A percentile compares a stretch with the other conserved stretches of the same genome.
These are phyloP conservation scores for Sphaeramia orbicularis DNA, from an alignment of 2,797 vertebrate genomes.

Conservation along the genomic window DNA sequence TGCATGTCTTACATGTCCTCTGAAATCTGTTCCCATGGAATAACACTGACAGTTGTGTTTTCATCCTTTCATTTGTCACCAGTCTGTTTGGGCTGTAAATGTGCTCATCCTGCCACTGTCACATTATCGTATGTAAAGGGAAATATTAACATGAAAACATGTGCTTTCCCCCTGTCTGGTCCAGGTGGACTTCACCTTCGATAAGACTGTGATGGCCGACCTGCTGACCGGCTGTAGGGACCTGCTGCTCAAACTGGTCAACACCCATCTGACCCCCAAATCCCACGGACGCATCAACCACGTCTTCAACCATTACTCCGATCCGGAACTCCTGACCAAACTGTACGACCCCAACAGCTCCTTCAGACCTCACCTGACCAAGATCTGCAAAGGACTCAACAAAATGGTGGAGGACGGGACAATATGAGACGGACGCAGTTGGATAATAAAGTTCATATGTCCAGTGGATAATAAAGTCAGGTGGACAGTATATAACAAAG, in stretches of 20 bases:
- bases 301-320: constrained; percentile 92
- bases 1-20: too few relatives aligned
- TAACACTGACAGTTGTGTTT: too few relatives aligned
- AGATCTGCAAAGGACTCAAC: constrained; percentile 90
- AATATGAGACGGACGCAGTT: constrained; percentile 66
- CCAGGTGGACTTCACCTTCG: constrained; percentile 94
- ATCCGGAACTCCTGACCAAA: constrained; percentile 86
- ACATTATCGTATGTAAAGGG: too few relatives aligned
- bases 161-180: neutral
- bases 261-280: constrained; percentile 90
- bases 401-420: constrained; percentile 91
- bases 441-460: too few relatives aligned
- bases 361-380: constrained; percentile 84
- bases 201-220: constrained; percentile 85
- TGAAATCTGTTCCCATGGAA: too few relatives aligned
- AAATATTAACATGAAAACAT: too few relatives aligned
- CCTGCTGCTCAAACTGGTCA: constrained; percentile 88
- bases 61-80: too few relatives aligned
- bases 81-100: too few relatives aligned
- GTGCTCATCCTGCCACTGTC: too few relatives aligned
- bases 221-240: constrained; percentile 88
- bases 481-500: too few relatives aligned
- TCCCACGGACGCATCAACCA: constrained; percentile 91
- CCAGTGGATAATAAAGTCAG: too few relatives aligned
- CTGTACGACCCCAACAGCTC: constrained; percentile 86